Evolutionary conservation across 2,888 invertebrate species (phyloP).

Genomic region (Trichopria drosophilae): DNA sequence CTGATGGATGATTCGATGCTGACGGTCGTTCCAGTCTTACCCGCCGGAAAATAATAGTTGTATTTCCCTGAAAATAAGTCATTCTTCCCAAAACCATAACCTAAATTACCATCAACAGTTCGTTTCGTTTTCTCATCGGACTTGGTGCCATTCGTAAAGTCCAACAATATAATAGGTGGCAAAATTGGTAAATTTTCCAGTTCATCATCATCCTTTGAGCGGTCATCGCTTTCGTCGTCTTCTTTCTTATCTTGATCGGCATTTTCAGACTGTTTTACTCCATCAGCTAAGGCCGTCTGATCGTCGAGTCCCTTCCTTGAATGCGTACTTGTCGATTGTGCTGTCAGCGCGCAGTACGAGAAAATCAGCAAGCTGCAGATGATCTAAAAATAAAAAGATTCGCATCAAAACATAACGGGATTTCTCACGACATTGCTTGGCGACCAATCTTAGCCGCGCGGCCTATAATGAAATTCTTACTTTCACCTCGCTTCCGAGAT

Average conservation of each 20-base stretch:
- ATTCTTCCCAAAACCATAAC: slow-evolving; percentile 68
- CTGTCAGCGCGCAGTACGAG: slow-evolving; percentile 29
- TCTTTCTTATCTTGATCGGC: no score
- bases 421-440: slow-evolving; percentile 21
- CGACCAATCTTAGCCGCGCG: neutral
- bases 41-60: slow-evolving; percentile 52
- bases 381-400: slow-evolving; percentile 44
- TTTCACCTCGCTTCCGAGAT: slow-evolving; percentile 45
- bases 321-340: neutral
- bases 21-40: slow-evolving; percentile 53
- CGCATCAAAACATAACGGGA: slow-evolving; percentile 34
- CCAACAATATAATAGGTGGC: slow-evolving; percentile 52
- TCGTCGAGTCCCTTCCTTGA: no score
- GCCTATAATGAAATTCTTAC: slow-evolving; percentile 42
- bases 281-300: neutral
- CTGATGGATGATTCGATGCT: slow-evolving; percentile 56
- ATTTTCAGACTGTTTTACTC: no score
- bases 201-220: slow-evolving; percentile 20
- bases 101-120: slow-evolving; percentile 73
- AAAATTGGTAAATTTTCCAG: slow-evolving; percentile 43
- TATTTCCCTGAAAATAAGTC: slow-evolving; percentile 49
- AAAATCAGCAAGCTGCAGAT: slow-evolving; percentile 40
- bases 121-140: slow-evolving; percentile 63
- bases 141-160: slow-evolving; percentile 48
- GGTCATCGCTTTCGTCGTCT: slow-evolving; percentile 27